Evolutionary conservation across 30 jellyfish, hydroid and myxozoan genomes (phyloP).

Genomic region (Aurelia coerulea): DNA sequence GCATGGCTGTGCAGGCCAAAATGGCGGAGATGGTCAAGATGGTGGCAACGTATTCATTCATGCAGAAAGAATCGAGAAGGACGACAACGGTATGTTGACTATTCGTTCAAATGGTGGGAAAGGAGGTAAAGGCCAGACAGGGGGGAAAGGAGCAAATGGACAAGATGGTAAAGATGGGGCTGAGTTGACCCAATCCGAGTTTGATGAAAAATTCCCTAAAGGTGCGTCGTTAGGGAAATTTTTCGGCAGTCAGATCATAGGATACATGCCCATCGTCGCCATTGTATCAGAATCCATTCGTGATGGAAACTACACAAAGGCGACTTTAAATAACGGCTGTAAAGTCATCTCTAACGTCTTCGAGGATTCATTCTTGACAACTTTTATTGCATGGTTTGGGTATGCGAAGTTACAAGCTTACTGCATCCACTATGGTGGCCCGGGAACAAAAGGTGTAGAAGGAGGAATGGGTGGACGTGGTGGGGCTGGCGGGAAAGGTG

Average conservation of each 20-base stretch:
- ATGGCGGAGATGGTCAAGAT: constrained; percentile 20
- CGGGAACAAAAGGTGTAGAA: not conserved
- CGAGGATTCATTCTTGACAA: not conserved
- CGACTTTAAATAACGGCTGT: not conserved
- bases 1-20: constrained; percentile 10
- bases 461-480: constrained; percentile 22
- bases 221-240: not conserved
- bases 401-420: not conserved
- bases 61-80: not conserved
- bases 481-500: constrained; percentile 9
- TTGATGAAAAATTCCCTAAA: not conserved
- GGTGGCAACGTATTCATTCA: constrained; percentile 15
- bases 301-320: not conserved
- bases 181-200: not conserved
- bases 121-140: constrained; percentile 2
- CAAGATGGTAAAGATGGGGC: constrained; percentile 5
- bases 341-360: not conserved
- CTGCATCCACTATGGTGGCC: not conserved
- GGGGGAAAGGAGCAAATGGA: constrained; percentile 17
- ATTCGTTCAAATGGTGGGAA: constrained; percentile 9
- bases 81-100: not conserved
- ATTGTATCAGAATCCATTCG: not conserved
- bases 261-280: not conserved
- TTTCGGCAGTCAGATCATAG: not conserved
- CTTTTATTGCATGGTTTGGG: constrained; percentile 1